Base-by-base conservation (phyloP, 2,888 invertebrate genomes). In the Toxonevra muliebris region DNA sequence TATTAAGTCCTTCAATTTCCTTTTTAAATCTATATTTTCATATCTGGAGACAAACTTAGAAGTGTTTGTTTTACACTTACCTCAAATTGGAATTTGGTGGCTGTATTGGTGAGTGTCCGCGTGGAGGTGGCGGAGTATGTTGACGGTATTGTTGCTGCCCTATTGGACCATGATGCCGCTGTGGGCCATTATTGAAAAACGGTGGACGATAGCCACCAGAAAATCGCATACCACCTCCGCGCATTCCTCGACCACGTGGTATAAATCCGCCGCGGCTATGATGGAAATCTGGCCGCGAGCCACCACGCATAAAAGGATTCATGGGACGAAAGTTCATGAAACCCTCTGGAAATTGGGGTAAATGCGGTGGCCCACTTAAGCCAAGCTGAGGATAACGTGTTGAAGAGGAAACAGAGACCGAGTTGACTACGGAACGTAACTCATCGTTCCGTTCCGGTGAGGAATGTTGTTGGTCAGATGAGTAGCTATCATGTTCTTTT, bases 191-290 rank as follows among this genome's bases (percentile, higher is more conserved):
- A 17, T 71, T 69, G 5, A 45, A 54, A 54, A 76, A 79, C 55
- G 79, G 80, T 7, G 73, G 74, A 7, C 77, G 75, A 13, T 79
- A 74, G 73, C 76, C 76, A 10, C 68, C 68, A 13, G 71, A 70
- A 55, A 74, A 76, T 12, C 75, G 76, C 66, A 73, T 64, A 1
- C 68, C 67, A 3, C 75, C 74, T 0, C 78, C 74, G 55, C 79
- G 74, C 15, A 74, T 73, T 8, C 79, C 76, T 45, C 73, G 76
- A 66, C 77, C 77, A 1, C 79, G 74, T 1, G 75, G 73, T 63
- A 77, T 75, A 48, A 77, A 82, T 43, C 73, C 76, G 1, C 76
- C 74, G n/a, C 76, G 72, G 30, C 70, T 71, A 13, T 76, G 74
- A n/a, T 75, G 72, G 60, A 77, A 79, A 10, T 79, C 77, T 30